Evolutionary conservation across 2,888 invertebrate species (phyloP).

Genomic region (Drosophila siamana): DNA sequence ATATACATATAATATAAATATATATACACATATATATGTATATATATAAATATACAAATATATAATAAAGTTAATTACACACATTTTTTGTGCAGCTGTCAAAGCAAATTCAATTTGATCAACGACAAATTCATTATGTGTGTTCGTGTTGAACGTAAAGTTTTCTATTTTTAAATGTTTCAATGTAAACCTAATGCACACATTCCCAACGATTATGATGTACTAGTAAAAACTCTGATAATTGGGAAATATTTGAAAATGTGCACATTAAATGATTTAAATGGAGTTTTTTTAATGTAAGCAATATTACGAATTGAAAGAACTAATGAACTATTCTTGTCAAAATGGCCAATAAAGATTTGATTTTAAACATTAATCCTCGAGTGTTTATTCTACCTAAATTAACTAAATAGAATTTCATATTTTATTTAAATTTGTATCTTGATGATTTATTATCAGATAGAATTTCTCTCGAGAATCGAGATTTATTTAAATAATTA

Average conservation of each 20-base stretch:
- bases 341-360: slow-evolving; percentile 84
- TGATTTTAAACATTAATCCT: slow-evolving; percentile 58
- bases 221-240: background rate
- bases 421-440: too few species aligned
- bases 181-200: slow-evolving; percentile 48
- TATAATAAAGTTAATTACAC: slow-evolving; percentile 39
- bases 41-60: slow-evolving; percentile 13
- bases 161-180: slow-evolving; percentile 60
- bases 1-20: slow-evolving; percentile 26
- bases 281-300: slow-evolving; percentile 56
- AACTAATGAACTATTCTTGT: slow-evolving; percentile 83
- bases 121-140: slow-evolving; percentile 50
- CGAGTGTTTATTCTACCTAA: background rate
- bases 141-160: slow-evolving; percentile 54
- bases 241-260: slow-evolving; percentile 38
- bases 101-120: slow-evolving; percentile 47
- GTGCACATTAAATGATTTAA: slow-evolving; percentile 62
- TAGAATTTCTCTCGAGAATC: too few species aligned
- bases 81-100: slow-evolving; percentile 53
- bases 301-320: slow-evolving; percentile 51
- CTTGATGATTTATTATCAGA: too few species aligned
- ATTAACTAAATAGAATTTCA: too few species aligned
- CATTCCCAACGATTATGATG: slow-evolving; percentile 35
- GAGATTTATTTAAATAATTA: too few species aligned
- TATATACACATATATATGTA: slow-evolving; percentile 7